Evolutionary conservation across 1,140 invertebrate genomes (phyloP), one percentile per base, ranked within the genome.

Genomic region (Choristoneura fumiferana): DNA sequence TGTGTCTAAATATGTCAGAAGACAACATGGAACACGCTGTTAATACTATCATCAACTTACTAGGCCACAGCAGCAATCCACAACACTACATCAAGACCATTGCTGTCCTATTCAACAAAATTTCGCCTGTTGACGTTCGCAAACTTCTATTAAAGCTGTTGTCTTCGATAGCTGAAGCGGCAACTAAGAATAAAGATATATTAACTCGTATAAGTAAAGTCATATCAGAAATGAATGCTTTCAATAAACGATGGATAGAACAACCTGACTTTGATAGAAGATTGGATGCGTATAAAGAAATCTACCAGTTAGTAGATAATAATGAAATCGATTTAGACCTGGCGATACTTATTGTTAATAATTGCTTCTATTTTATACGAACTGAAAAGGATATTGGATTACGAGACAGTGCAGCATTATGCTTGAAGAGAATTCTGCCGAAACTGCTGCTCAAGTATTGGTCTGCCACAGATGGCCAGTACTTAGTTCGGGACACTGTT

Each of bases 211-310:
- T 90, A 36, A 87, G 91, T 4, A 69, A 91, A 4, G 62, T 95
- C 4, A 81, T 96, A 4, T 73, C 71, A 3, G 91, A 95, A 71
- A 89, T 99, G 34, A 99, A 99, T 89, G 92, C 97, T 0, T 98
- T 93, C 91, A 95, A 98, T 86, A 88, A 91, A 14, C 92, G 93
- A 57, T 95, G 95, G 92, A 91, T 98, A 5, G 97, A 98, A 64
- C 97, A 99, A 76, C 96, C 98, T 0, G 97, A 99, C 85, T 98
- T 96, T 76, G 92, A 95, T 40, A 91, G 91, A 60, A 91, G 98
- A 65, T 81, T 98, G 9, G 92, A 94, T 54, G 92, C 94, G 0
- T 95, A 96, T 53, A 92, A 92, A 60, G 77, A 90, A 64, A 91
- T 98, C 37, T 91, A 93, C 54, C 61, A 82, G 17, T 81, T 94